Conservation (phyloP, 2,113 vertebrate genomes). For the Corythoichthys intestinalis region DNA sequence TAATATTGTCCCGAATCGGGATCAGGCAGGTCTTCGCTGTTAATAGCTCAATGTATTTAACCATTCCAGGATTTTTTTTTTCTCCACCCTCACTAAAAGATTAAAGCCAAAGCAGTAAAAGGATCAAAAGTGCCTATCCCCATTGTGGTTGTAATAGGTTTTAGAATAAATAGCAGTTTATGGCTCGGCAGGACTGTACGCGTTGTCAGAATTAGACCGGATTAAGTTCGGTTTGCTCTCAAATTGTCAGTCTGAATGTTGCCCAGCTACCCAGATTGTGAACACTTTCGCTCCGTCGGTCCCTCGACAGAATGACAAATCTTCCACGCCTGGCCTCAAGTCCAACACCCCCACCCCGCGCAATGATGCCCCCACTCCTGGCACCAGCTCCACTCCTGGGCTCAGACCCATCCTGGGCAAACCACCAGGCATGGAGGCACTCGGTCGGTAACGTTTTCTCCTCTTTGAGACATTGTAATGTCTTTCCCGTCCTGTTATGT, state of each 20-base stretch:
- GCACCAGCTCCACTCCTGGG: slow-evolving; percentile 91
- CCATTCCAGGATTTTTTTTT: slow-evolving; percentile 55
- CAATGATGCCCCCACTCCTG: slow-evolving; percentile 90
- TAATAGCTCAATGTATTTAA: slow-evolving; percentile 75
- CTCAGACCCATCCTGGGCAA: slow-evolving; percentile 90
- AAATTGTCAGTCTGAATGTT: slow-evolving; percentile 68
- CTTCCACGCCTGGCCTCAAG: slow-evolving; percentile 91
- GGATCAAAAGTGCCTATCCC: slow-evolving; percentile 68
- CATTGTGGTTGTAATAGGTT: slow-evolving; percentile 75
- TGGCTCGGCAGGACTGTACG: slow-evolving; percentile 65
- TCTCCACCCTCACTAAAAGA: slow-evolving; percentile 64
- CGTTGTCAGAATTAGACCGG: slow-evolving; percentile 75
- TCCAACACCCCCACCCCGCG: slow-evolving; percentile 92
- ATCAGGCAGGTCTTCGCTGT: slow-evolving; percentile 67
- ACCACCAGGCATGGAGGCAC: slow-evolving; percentile 86
- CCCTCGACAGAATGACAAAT: slow-evolving; percentile 88
- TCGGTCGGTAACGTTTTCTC: slow-evolving; percentile 55
- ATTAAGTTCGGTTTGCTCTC: slow-evolving; percentile 70
- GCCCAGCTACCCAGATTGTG: slow-evolving; percentile 53
- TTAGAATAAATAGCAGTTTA: slow-evolving; percentile 76
- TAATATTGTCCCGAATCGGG: slow-evolving; percentile 71
- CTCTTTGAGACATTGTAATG: slow-evolving; percentile 21
- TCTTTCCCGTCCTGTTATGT: slow-evolving; percentile 4
- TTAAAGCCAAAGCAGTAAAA: slow-evolving; percentile 68
- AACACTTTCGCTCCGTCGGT: slow-evolving; percentile 47